Evolutionary conservation across 2,888 invertebrate genomes (phyloP), one percentile per base, ranked within the genome.

Genomic region (Melinopterus prodromus): DNA sequence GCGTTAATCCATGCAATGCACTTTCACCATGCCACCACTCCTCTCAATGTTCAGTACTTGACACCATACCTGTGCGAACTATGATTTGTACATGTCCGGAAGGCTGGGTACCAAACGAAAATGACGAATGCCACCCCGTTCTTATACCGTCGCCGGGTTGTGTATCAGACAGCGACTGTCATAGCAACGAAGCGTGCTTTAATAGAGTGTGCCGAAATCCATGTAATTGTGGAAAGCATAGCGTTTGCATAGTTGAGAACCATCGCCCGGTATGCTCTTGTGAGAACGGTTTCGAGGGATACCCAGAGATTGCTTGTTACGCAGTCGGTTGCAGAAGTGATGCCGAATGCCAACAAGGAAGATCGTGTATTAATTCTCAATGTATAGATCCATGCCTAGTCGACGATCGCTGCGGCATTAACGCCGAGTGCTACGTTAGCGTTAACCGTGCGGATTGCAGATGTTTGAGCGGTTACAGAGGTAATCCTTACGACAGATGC

Each of bases 231-330:
- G 97, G 97, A 77, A 92, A 92, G 70, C 95, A 97, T 86, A 95
- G 97, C 70, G 93, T 94, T 84, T 98, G 98, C 86, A 92, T 93
- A 82, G 93, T 97, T 6, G 93, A 93, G 82, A 94, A 96, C 85
- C 97, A 97, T 87, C 93, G 96, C 81, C 97, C 97, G 1, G 93
- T 95, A 69, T 98, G 98, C 88, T 95, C 96, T 3, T 98, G 98
- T 87, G 92, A 93, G 84, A 92, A 94, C 85, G 97, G 96, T 53
- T 96, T 92, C 86, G 95, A 96, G 86, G 98, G 98, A 74, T 95
- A 97, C 89, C 97, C 98, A 2, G 95, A 97, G 86, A 92, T 94
- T 53, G 92, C 92, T 76, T 98, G 98, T 87, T 92, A 93, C 85
- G 91, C 94, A 26, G 94, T 96, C 69, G 97, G 97, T 70, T 98